Evolutionary conservation across 2,113 vertebrate species (phyloP), one percentile per base, ranked within the genome.

Genomic region (Sminthopsis crassicaudata): DNA sequence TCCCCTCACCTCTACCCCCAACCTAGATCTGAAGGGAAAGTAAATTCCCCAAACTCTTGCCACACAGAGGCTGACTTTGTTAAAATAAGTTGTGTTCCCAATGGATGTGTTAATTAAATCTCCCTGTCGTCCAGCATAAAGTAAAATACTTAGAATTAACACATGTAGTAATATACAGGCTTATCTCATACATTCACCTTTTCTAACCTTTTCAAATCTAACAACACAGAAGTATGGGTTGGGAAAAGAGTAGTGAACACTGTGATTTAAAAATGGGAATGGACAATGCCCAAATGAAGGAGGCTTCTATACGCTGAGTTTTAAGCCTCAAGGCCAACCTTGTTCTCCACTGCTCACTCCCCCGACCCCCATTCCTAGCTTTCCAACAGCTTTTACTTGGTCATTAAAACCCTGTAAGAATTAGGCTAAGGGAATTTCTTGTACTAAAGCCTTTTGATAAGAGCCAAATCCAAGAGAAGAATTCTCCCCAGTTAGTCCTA

Each of bases 391-490:
- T 94, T 94, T 92, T 93, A 92, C 91, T 93, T 96, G 55, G 1
- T 91, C 48, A 92, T 88, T 92, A 94, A 97, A 92, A n/a, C 46
- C 92, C 91, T 0, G 6, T 36, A 91, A 94, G 92, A 95, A 97
- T 96, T 96, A 90, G 97, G 93, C 19, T 94, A 25, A 7, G 54
- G 46, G 11, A 92, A 57, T 93, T 90, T 97, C 55, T 92, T 12
- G 0, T 46, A 94, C 93, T 96, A 92, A 96, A 90, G 50, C 91
- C 76, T 96, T 97, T 96, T 48, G 67, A 42, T 60, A 96, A 93
- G 92, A 95, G 93, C 92, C 92, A 94, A 50, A 97, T 52, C 93
- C 93, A 92, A 95, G 52, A 96, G 90, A 98, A 97, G 84, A 97
- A 96, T 95, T 90, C 55, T 96, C 25, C 12, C 7, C 94, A 55